Base-by-base conservation (phyloP, 1,140 invertebrate species). In the Popillia japonica region DNA sequence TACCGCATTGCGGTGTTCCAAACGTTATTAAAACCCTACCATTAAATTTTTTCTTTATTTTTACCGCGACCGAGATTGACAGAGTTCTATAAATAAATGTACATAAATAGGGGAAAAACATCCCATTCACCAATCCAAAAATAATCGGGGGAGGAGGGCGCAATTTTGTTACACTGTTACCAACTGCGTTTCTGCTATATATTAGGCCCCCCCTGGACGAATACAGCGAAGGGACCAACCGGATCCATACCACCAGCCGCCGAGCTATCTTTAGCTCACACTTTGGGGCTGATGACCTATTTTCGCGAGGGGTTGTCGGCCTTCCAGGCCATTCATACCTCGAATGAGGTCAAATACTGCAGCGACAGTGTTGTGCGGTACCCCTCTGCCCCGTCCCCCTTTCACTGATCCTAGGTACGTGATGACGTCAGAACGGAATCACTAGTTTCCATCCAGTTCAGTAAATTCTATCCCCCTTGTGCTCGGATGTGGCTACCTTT, bases 281-380 rank as follows among this genome's bases (percentile, higher is more conserved):
- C 73, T 48, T 48, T 78, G 22, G 75, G 80, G 72, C 77, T 75
- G 81, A 78, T 80, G 81, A 82, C 80, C 82, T 78, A 83, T 78
- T 81, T 83, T 55, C 79, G 81, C 17, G 22, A 27, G 40, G 41
- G 84, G 84, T 85, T 84, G 84, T 83, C 83, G 83, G 78, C 83
- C 84, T 84, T 75, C 79, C 77, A 82, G 83, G 81, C 84, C 84
- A 85, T 85, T 85, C 84, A 85, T 85, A 81, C 79, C 79, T 80
- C 41, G 72, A 84, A 83, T 75, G 83, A 81, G 84, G 84, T 85
- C 84, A 82, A 79, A 80, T 61, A 76, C 72, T 72, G 76, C 72
- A 75, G 59, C 40, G 23, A 14, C 14, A 27, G 41, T 59, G 41
- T 61, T 77, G 48, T 23, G n/a, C 48, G 75, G 27, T 27, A 42